phyloP scores from a whole-genome alignment of 1,140 invertebrate species.

The Cotesia chilonis region DNA sequence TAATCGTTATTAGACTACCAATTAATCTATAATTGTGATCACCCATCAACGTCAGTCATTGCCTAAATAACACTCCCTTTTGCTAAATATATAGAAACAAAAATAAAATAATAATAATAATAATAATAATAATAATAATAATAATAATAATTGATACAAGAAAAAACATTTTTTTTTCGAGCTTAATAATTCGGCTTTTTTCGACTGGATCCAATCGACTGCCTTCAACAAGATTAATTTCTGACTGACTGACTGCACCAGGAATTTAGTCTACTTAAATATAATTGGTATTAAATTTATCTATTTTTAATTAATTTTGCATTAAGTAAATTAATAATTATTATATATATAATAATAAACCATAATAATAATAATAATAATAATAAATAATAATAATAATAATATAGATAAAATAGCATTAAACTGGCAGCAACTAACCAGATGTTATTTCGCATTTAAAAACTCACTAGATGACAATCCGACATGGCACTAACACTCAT shows the following conservation, averaged over 20 bases:
- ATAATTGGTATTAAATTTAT: constrained; percentile 13
- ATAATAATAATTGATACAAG: constrained; percentile 35
- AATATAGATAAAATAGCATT: constrained; percentile 58
- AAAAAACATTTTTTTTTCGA: constrained; percentile 47
- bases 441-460: constrained; percentile 49
- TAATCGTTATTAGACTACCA: constrained; percentile 67
- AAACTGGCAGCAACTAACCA: constrained; percentile 64
- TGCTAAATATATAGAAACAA: constrained; percentile 38
- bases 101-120: constrained; percentile 35
- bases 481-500: constrained; percentile 60
- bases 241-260: constrained; percentile 58
- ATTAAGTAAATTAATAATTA: constrained; percentile 60
- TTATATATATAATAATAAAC: constrained; percentile 56
- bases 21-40: constrained; percentile 66
- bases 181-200: constrained; percentile 15
- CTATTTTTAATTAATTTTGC: constrained; percentile 36
- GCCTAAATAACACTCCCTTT: constrained; percentile 50
- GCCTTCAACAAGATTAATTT: constrained; percentile 43
- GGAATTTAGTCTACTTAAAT: constrained; percentile 55
- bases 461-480: constrained; percentile 59
- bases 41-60: constrained; percentile 64
- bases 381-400: constrained; percentile 26
- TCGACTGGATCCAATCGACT: constrained; percentile 25
- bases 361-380: constrained; percentile 51
- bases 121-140: constrained; percentile 35